Evolutionary conservation across 2,113 vertebrate species (phyloP).

Genomic region (Cacatua alba): DNA sequence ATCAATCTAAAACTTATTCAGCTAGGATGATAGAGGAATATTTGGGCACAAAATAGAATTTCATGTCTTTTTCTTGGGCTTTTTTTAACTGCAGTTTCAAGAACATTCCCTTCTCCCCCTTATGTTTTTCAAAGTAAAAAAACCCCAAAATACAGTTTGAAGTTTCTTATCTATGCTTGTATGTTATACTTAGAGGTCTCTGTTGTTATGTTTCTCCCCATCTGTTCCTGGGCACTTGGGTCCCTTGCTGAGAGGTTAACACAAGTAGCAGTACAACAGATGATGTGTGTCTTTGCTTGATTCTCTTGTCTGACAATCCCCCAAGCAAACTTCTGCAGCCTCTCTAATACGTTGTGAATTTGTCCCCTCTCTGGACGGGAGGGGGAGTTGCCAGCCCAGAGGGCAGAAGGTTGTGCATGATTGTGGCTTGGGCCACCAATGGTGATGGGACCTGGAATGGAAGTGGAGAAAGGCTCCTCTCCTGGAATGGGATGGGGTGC

Average conservation of each 20-base stretch:
- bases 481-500: background rate
- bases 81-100: background rate
- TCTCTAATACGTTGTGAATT: background rate
- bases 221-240: background rate
- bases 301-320: background rate
- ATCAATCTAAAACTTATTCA: constrained; percentile 28
- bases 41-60: background rate
- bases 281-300: background rate
- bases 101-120: background rate
- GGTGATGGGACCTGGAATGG: background rate
- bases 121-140: background rate
- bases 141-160: background rate
- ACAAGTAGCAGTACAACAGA: background rate
- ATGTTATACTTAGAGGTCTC: background rate
- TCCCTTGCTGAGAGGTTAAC: background rate
- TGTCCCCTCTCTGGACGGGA: fast-evolving
- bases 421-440: background rate
- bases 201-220: background rate
- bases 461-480: background rate
- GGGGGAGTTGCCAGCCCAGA: background rate
- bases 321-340: background rate
- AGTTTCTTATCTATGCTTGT: background rate
- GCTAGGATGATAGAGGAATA: background rate
- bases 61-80: background rate
- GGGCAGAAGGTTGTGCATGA: background rate